Conservation (phyloP, 2,113 vertebrate genomes). For the Pedetes capensis region DNA sequence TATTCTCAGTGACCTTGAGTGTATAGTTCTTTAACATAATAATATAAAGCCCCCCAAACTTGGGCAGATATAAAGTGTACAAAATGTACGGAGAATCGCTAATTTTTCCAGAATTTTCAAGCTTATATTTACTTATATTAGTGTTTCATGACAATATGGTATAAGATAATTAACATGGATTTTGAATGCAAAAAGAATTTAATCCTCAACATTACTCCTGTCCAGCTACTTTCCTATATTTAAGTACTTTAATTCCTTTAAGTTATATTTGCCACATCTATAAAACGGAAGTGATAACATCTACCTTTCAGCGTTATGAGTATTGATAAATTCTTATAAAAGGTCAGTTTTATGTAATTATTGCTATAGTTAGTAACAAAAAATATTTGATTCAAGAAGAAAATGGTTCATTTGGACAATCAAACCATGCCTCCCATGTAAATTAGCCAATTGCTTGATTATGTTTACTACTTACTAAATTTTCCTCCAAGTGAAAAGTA, state of each 20-base stretch:
- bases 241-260: background rate
- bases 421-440: background rate
- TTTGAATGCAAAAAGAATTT: background rate
- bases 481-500: constrained; percentile 14
- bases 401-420: background rate
- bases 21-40: background rate
- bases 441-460: background rate
- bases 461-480: background rate
- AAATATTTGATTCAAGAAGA: constrained; percentile 3
- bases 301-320: background rate
- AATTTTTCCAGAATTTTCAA: background rate
- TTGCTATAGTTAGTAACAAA: background rate
- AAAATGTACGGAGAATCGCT: background rate
- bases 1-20: background rate
- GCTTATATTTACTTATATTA: background rate
- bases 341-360: background rate
- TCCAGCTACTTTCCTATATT: background rate
- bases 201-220: background rate
- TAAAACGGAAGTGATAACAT: constrained; percentile 10
- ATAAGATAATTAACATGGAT: background rate
- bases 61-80: background rate
- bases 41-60: background rate
- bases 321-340: background rate
- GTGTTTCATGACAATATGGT: background rate
- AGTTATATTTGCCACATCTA: background rate